A percentile compares a stretch with the other conserved stretches of the same genome.
Evolutionary conservation across 2,113 vertebrate species (phyloP).

Genomic region (Siniperca chuatsi): DNA sequence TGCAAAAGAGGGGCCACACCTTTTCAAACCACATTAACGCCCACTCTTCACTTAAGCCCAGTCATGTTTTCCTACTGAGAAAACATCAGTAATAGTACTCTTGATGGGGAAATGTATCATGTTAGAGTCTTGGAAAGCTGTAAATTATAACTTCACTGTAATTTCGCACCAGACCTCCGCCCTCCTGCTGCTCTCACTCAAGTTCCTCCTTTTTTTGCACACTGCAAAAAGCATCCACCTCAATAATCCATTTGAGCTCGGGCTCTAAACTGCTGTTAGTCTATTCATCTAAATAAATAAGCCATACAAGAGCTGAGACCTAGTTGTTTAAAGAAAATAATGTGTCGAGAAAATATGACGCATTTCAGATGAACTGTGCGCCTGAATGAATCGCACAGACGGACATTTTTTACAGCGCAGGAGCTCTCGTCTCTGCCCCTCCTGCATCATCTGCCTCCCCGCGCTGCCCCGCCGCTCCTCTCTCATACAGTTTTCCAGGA

Average conservation of each 20-base stretch:
- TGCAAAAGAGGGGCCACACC: slow-evolving; percentile 24
- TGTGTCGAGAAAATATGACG: not conserved
- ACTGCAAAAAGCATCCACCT: slow-evolving; percentile 56
- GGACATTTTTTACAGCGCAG: slow-evolving; percentile 60
- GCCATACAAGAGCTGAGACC: rapidly evolving
- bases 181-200: slow-evolving; percentile 27
- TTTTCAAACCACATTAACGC: not conserved
- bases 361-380: not conserved
- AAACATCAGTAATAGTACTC: not conserved
- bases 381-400: not conserved
- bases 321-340: not conserved
- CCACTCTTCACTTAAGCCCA: not conserved
- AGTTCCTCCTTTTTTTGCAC: slow-evolving; percentile 41
- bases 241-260: not conserved
- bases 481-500: slow-evolving; percentile 29
- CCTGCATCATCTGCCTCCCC: slow-evolving; percentile 55
- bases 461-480: slow-evolving; percentile 14
- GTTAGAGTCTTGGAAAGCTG: not conserved
- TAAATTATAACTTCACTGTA: slow-evolving; percentile 1
- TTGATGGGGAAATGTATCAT: not conserved
- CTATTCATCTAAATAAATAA: not conserved
- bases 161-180: slow-evolving; percentile 22
- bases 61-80: not conserved
- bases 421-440: slow-evolving; percentile 39
- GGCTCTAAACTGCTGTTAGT: rapidly evolving